A percentile compares a stretch with the other conserved stretches of the same genome.
These are phyloP conservation scores for Myxocyprinus asiaticus DNA, from an alignment of 2,113 vertebrate species.

Conservation along the genomic window DNA sequence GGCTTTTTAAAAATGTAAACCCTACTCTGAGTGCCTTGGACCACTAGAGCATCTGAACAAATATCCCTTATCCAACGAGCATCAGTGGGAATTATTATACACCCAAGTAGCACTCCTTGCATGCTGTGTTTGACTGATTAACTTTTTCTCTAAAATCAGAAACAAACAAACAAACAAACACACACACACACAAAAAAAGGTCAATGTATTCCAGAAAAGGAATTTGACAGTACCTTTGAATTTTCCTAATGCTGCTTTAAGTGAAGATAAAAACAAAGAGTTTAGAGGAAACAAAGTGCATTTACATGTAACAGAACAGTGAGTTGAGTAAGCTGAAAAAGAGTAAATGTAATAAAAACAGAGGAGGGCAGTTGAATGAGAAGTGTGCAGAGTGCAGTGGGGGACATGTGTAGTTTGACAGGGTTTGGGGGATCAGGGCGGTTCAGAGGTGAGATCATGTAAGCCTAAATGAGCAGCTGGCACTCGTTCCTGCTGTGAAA, in stretches of 20 bases:
- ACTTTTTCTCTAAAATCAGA: too few species aligned
- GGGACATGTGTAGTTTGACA: slow-evolving; percentile 13
- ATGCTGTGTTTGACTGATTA: too few species aligned
- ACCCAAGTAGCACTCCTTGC: too few species aligned
- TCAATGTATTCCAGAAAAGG: slow-evolving; percentile 21
- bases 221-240: slow-evolving; percentile 92
- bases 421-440: slow-evolving; percentile 26
- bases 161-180: too few species aligned
- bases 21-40: too few species aligned
- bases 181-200: not conserved
- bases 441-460: slow-evolving; percentile 49
- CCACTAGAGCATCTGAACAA: too few species aligned
- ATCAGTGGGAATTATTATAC: too few species aligned
- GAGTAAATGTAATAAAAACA: not conserved
- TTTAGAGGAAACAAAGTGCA: slow-evolving; percentile 41
- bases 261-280: slow-evolving; percentile 73
- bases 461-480: slow-evolving; percentile 47
- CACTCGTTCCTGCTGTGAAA: slow-evolving; percentile 43
- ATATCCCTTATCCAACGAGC: too few species aligned
- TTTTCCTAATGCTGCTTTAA: slow-evolving; percentile 99
- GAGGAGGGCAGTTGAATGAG: not conserved
- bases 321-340: not conserved
- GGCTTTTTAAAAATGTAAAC: too few species aligned
- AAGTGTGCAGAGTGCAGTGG: not conserved
- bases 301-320: not conserved